A percentile compares a stretch with the other conserved stretches of the same genome.
Evolutionary conservation across 2,888 invertebrate species (phyloP).

Genomic region (Calameuta idolon): DNA sequence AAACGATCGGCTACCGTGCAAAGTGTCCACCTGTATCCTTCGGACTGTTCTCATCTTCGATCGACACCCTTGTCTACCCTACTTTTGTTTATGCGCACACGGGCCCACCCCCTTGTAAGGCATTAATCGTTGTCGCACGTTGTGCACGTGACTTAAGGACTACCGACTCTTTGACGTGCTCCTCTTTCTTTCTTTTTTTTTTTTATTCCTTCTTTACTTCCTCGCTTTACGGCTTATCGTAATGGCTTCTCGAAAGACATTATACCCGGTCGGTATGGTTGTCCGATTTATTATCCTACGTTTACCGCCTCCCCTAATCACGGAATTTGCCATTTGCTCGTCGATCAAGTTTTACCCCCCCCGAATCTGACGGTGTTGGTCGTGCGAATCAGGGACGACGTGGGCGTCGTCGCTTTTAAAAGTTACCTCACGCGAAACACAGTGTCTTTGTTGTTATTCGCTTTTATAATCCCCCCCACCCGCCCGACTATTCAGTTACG

Average conservation of each 20-base stretch:
- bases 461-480: no score
- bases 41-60: neutral
- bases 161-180: neutral
- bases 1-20: neutral
- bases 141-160: neutral
- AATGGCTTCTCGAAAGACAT: neutral
- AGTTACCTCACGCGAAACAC: neutral
- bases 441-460: neutral
- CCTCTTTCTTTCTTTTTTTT: neutral
- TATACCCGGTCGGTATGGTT: neutral
- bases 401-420: neutral
- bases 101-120: neutral
- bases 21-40: neutral
- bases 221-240: neutral
- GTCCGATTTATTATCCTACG: neutral
- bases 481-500: neutral
- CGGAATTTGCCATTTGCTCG: neutral
- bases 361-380: neutral
- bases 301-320: neutral
- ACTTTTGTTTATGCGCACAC: neutral
- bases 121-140: neutral
- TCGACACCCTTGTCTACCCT: neutral
- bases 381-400: neutral
- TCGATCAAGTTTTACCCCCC: neutral
- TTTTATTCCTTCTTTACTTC: conserved; percentile 6